Evolutionary conservation across 2,113 vertebrate genomes (phyloP).

Genomic region (Brachyhypopomus occidentalis): DNA sequence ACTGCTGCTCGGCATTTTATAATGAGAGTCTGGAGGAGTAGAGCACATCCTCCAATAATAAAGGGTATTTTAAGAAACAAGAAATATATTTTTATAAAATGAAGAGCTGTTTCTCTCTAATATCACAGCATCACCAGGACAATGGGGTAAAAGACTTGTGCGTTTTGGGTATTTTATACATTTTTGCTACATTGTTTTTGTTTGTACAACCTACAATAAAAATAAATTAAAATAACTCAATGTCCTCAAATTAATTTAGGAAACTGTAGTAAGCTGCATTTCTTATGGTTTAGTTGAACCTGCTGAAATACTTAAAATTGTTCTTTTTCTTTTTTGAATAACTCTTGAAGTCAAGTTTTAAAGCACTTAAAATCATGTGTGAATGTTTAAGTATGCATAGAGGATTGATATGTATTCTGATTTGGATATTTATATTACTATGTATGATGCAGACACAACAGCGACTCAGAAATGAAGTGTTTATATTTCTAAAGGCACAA

Average conservation of each 20-base stretch:
- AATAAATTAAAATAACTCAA: slow-evolving; percentile 45
- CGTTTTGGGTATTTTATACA: slow-evolving; percentile 74
- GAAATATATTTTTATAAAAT: slow-evolving; percentile 81
- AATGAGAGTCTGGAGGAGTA: slow-evolving; percentile 26
- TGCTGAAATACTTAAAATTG: slow-evolving; percentile 57
- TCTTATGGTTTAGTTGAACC: slow-evolving; percentile 65
- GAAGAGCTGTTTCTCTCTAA: slow-evolving; percentile 47
- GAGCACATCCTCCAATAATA: slow-evolving; percentile 58
- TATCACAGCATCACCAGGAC: slow-evolving; percentile 50
- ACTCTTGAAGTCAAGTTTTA: slow-evolving; percentile 76
- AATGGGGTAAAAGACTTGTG: slow-evolving; percentile 51
- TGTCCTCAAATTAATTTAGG: slow-evolving; percentile 66
- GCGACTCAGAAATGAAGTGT: slow-evolving; percentile 78
- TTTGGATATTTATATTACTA: slow-evolving; percentile 82
- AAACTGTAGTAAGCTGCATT: slow-evolving; percentile 70
- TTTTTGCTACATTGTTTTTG: slow-evolving; percentile 70
- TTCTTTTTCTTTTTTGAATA: slow-evolving; percentile 67
- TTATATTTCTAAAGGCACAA: slow-evolving; percentile 81
- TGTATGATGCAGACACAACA: slow-evolving; percentile 76
- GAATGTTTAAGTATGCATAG: slow-evolving; percentile 81
- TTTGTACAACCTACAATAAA: slow-evolving; percentile 64
- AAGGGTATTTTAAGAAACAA: slow-evolving; percentile 80
- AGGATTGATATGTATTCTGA: slow-evolving; percentile 83
- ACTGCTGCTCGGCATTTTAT: slow-evolving; percentile 25
- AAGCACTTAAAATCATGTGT: slow-evolving; percentile 79